Conservation (phyloP, 2,797 vertebrate genomes). For the Paguma larvata region DNA sequence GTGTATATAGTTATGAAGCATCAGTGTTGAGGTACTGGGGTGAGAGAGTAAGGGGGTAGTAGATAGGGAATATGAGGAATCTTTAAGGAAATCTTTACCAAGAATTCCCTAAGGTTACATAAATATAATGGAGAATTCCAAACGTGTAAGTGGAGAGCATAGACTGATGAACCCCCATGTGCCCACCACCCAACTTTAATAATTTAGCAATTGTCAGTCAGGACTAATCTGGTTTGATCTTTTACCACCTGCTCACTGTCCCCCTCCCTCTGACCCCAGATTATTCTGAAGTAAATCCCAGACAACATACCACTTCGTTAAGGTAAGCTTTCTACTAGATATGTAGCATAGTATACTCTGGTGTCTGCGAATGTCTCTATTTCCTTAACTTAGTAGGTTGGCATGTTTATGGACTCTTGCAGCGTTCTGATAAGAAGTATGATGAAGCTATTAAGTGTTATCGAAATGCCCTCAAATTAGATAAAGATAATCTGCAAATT, state of each 20-base stretch:
- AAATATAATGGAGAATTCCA: background rate
- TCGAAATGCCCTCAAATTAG: constrained; percentile 90
- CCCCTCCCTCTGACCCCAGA: background rate
- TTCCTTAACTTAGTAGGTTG: constrained; percentile 90
- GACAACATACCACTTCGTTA: background rate
- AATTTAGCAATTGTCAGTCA: background rate
- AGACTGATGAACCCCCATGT: background rate
- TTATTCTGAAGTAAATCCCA: constrained; percentile 64
- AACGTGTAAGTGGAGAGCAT: background rate
- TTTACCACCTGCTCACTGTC: background rate
- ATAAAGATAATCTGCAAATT: constrained; percentile 91
- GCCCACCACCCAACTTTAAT: background rate
- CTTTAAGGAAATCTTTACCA: constrained; percentile 3
- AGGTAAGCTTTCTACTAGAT: constrained; percentile 18
- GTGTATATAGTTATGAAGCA: background rate
- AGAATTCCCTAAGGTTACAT: constrained; percentile 42
- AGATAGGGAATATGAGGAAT: background rate
- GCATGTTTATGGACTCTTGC: constrained; percentile 91
- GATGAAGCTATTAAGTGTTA: constrained; percentile 92
- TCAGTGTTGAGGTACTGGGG: background rate
- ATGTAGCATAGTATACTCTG: background rate
- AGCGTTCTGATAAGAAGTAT: constrained; percentile 91
- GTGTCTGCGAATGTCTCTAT: constrained; percentile 55
- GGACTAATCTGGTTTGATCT: background rate
- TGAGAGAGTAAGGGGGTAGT: background rate